Conservation (phyloP, 2,113 vertebrate genomes). For the Chlamydotis undulata region DNA sequence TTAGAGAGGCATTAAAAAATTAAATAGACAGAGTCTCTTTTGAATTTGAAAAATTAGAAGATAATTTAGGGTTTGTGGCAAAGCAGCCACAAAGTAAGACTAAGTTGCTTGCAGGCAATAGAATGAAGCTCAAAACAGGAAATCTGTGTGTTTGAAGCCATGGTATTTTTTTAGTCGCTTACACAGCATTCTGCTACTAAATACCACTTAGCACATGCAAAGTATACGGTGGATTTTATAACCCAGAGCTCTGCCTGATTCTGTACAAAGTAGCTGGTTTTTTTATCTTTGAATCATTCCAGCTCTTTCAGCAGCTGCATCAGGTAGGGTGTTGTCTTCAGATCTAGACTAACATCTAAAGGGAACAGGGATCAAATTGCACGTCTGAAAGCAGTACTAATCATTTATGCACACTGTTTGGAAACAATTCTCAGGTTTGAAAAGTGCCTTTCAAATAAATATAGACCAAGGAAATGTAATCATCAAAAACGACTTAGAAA, state of each 20-base stretch:
- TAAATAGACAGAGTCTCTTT: neutral
- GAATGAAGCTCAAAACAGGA: neutral
- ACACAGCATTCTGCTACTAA: neutral
- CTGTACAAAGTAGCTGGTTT: neutral
- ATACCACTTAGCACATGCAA: neutral
- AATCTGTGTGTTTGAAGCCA: neutral
- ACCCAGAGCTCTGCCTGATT: neutral
- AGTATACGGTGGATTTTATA: neutral
- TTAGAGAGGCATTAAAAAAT: neutral
- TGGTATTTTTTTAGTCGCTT: neutral
- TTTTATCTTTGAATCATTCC: neutral
- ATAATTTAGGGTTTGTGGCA: neutral
- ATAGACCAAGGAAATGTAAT: conserved; percentile 38
- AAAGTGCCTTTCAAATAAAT: neutral
- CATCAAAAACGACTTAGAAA: neutral
- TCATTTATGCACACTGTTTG: conserved; percentile 41
- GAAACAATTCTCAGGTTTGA: conserved; percentile 48
- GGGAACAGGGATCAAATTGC: neutral
- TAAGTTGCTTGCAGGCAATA: neutral
- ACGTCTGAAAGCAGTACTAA: neutral
- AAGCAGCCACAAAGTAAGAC: neutral
- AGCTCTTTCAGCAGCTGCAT: neutral
- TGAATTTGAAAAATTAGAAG: neutral
- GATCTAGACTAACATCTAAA: conserved; percentile 3
- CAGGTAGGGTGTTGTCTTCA: neutral